Percentiles rank a stretch among this genome's conserved stretches.
Evolutionary conservation across 2,888 invertebrate species (phyloP).

Genomic region (Drosophila affinis): DNA sequence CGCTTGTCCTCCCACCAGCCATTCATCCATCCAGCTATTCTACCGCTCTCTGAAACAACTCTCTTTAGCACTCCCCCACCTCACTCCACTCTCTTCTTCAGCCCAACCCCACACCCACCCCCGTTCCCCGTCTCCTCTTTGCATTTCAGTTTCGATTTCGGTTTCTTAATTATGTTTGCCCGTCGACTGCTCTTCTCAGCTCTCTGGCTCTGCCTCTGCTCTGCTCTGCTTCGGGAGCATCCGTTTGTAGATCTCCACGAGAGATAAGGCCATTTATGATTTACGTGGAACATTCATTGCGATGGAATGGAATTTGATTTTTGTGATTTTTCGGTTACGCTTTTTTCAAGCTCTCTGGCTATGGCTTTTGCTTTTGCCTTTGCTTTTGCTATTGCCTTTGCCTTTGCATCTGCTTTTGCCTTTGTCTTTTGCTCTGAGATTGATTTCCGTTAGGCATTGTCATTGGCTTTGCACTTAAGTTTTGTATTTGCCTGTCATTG

Average conservation of each 20-base stretch:
- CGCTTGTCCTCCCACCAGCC: conserved; percentile 40
- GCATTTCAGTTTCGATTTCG: conserved; percentile 32
- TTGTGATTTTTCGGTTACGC: conserved; percentile 36
- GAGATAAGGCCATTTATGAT: conserved; percentile 75
- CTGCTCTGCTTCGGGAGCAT: conserved; percentile 65
- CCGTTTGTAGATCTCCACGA: conserved; percentile 76
- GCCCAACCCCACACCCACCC: no score
- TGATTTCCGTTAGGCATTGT: conserved; percentile 34
- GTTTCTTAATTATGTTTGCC: conserved; percentile 75
- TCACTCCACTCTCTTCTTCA: no score
- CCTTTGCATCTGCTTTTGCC: neutral
- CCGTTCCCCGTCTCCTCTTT: neutral
- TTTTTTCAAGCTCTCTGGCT: conserved; percentile 8
- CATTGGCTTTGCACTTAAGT: conserved; percentile 52
- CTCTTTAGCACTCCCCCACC: neutral
- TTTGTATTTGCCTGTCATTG: conserved; percentile 50
- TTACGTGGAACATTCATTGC: conserved; percentile 80
- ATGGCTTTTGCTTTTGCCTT: neutral
- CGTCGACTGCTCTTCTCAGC: conserved; percentile 24
- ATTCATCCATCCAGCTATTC: conserved; percentile 1
- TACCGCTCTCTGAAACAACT: conserved; percentile 3
- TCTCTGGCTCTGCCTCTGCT: conserved; percentile 44
- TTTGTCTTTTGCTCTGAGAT: neutral
- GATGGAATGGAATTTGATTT: conserved; percentile 64
- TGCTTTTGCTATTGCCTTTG: conserved; percentile 2